These are phyloP conservation scores for Orchesella cincta DNA, from an alignment of 1,140 invertebrate genomes.

Conservation along the genomic window DNA sequence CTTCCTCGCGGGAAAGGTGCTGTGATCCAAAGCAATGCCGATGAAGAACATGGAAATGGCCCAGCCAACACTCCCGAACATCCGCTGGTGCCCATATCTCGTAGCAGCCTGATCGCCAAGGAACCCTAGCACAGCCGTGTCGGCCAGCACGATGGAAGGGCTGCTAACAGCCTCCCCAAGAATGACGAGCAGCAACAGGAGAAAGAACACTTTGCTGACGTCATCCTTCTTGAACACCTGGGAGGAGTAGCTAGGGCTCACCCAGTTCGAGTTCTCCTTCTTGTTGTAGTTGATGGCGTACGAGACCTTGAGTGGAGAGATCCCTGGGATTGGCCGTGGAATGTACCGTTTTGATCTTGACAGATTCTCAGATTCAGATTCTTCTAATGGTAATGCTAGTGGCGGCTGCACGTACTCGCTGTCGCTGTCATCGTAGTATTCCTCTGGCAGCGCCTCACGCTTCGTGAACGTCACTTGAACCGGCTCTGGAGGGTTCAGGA, in stretches of 20 bases:
- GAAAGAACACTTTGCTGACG: constrained; percentile 94
- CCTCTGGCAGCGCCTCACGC: constrained; percentile 37
- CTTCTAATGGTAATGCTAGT: neutral
- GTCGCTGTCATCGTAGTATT: constrained; percentile 28
- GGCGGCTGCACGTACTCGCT: neutral
- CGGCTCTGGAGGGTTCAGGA: constrained; percentile 43
- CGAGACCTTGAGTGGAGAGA: constrained; percentile 73
- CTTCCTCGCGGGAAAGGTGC: constrained; percentile 73
- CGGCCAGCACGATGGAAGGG: constrained; percentile 94
- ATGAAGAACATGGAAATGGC: constrained; percentile 98
- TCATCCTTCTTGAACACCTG: constrained; percentile 67
- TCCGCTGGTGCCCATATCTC: constrained; percentile 92
- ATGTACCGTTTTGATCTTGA: constrained; percentile 41
- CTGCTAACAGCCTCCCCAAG: constrained; percentile 97
- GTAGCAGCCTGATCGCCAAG: constrained; percentile 86
- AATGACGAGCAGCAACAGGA: constrained; percentile 85
- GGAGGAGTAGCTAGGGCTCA: constrained; percentile 77
- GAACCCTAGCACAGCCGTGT: constrained; percentile 87
- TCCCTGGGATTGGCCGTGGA: constrained; percentile 59
- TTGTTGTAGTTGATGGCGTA: constrained; percentile 82
- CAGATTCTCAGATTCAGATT: constrained; percentile 1
- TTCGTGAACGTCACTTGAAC: constrained; percentile 28
- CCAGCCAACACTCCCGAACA: constrained; percentile 98
- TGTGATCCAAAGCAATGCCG: constrained; percentile 96
- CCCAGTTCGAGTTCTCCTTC: constrained; percentile 72